phyloP scores from a whole-genome alignment of 2,888 invertebrate genomes.

The Himalopsyche japonica region DNA sequence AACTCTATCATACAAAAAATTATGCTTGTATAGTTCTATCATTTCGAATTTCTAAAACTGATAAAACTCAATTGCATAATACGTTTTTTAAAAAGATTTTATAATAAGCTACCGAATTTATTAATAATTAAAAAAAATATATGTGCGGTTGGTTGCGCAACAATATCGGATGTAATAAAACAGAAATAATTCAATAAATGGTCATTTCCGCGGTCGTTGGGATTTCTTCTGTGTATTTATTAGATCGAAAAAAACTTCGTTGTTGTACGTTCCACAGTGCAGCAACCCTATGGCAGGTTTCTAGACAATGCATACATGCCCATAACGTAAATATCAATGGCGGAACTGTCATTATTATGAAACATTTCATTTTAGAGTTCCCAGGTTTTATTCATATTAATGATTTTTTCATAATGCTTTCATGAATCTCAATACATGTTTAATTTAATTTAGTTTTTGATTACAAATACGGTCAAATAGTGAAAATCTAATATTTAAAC shows the following conservation, averaged over 20 bases:
- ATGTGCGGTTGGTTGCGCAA: neutral
- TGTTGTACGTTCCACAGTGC: neutral
- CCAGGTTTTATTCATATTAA: too few relatives aligned
- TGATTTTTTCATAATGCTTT: too few relatives aligned
- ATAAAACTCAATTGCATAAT: too few relatives aligned
- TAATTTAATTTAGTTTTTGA: too few relatives aligned
- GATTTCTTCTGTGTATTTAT: neutral
- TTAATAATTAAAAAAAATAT: neutral
- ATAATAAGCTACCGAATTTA: neutral
- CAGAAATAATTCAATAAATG: neutral
- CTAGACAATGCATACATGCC: neutral
- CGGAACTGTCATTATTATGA: neutral
- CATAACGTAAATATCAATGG: neutral
- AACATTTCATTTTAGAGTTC: too few relatives aligned
- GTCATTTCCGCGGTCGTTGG: neutral
- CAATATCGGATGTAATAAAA: neutral
- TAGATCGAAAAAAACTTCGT: neutral
- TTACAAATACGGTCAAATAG: too few relatives aligned
- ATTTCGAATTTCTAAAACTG: too few relatives aligned
- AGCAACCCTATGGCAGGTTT: neutral
- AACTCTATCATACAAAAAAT: too few relatives aligned
- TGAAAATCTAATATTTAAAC: too few relatives aligned
- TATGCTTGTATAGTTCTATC: too few relatives aligned
- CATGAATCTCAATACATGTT: too few relatives aligned
- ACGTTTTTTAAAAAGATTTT: too few relatives aligned